These are phyloP conservation scores for Apomyelois bistriatella DNA, from an alignment of 2,888 invertebrate species.

Conservation along the genomic window DNA sequence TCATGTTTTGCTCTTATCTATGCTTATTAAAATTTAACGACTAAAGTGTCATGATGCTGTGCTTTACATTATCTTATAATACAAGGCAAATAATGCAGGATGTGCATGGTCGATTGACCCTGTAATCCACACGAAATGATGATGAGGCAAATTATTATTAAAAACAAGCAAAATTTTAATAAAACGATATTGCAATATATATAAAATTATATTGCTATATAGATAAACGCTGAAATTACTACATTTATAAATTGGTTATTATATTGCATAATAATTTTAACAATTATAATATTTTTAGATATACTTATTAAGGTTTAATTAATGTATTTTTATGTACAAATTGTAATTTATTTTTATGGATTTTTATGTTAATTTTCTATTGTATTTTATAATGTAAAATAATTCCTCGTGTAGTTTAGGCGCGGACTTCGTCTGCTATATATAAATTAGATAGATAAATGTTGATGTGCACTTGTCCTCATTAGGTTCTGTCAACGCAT, in stretches of 20 bases:
- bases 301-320: conserved; percentile 3
- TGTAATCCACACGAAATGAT: too few relatives aligned
- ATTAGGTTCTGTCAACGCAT: too few relatives aligned
- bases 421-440: background rate
- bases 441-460: background rate
- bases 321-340: conserved; percentile 3
- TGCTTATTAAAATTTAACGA: background rate
- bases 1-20: background rate
- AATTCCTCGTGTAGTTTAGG: background rate
- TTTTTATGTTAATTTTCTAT: conserved; percentile 2
- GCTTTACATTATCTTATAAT: background rate
- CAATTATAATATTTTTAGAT: conserved; percentile 1
- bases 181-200: too few relatives aligned
- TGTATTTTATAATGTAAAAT: conserved; percentile 2
- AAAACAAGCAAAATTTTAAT: background rate
- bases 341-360: conserved; percentile 10
- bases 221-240: background rate
- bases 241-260: background rate
- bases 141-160: background rate
- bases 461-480: too few relatives aligned
- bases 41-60: background rate
- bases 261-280: conserved; percentile 6
- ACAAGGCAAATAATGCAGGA: background rate
- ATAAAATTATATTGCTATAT: too few relatives aligned
- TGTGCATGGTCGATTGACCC: too few relatives aligned